Evolutionary conservation across 2,113 vertebrate genomes (phyloP).

Genomic region (Spheniscus mendiculus): DNA sequence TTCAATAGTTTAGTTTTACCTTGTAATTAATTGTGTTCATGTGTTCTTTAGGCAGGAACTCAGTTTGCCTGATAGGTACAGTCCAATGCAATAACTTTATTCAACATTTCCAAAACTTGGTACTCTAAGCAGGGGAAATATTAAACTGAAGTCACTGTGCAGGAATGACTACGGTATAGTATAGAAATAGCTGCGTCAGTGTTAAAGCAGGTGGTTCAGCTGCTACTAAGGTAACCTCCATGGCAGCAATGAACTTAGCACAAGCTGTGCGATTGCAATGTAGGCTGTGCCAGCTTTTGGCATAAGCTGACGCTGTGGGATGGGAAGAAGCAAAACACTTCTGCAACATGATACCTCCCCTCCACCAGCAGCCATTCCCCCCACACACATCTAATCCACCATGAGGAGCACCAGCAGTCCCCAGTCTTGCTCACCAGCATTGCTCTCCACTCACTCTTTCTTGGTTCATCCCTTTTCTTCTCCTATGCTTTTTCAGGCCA

Average conservation of each 20-base stretch:
- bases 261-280: not conserved
- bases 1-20: not conserved
- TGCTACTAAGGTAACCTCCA: not conserved
- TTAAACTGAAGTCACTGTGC: not conserved
- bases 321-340: not conserved
- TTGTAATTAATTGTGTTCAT: slow-evolving; percentile 2
- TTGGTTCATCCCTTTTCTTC: not conserved
- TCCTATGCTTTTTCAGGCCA: not conserved
- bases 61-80: not conserved
- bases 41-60: not conserved
- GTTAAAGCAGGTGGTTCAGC: not conserved
- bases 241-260: not conserved
- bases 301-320: not conserved
- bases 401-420: not conserved
- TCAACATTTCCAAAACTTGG: not conserved
- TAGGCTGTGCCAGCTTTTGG: not conserved
- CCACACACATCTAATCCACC: rapidly evolving
- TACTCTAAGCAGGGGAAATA: not conserved
- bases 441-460: not conserved
- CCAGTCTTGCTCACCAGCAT: not conserved
- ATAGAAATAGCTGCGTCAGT: not conserved
- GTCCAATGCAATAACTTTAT: not conserved
- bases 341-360: not conserved
- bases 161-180: not conserved
- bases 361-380: not conserved